Evolutionary conservation across 2,888 invertebrate species (phyloP).

Genomic region (Melikaiella ostensackeni): DNA sequence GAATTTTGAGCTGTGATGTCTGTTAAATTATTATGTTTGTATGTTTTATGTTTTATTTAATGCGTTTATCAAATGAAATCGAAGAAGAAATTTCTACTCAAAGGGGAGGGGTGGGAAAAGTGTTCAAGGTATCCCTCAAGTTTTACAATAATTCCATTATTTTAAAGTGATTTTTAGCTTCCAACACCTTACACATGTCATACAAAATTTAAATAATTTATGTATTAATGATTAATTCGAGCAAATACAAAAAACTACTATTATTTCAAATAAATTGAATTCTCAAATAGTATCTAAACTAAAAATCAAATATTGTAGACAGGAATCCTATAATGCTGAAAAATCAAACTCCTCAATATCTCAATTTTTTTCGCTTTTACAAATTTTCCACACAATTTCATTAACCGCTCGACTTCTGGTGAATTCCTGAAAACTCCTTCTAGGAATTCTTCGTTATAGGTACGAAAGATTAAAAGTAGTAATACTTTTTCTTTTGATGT

Average conservation of each 20-base stretch:
- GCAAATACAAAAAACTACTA: no score
- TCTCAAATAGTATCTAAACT: background rate
- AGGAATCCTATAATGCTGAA: background rate
- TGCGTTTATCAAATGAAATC: no score
- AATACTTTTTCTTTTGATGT: constrained; percentile 35
- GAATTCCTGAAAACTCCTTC: background rate
- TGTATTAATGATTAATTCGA: no score
- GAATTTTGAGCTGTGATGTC: no score
- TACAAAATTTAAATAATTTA: no score
- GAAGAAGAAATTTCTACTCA: no score
- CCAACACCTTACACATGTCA: no score
- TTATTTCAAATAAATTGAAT: no score
- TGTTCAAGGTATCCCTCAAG: no score
- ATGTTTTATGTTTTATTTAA: no score
- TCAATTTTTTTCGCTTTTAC: background rate
- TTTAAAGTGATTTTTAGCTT: background rate
- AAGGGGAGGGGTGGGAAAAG: no score
- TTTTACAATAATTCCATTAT: background rate
- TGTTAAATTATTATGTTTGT: no score
- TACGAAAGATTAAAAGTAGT: constrained; percentile 23
- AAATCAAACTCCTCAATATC: background rate
- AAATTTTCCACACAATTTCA: constrained; percentile 10
- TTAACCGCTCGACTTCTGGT: constrained; percentile 22
- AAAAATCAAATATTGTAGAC: background rate
- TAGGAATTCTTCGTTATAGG: constrained; percentile 7